Evolutionary conservation across 2,888 invertebrate genomes (phyloP).

Genomic region (Dendrolimus houi): DNA sequence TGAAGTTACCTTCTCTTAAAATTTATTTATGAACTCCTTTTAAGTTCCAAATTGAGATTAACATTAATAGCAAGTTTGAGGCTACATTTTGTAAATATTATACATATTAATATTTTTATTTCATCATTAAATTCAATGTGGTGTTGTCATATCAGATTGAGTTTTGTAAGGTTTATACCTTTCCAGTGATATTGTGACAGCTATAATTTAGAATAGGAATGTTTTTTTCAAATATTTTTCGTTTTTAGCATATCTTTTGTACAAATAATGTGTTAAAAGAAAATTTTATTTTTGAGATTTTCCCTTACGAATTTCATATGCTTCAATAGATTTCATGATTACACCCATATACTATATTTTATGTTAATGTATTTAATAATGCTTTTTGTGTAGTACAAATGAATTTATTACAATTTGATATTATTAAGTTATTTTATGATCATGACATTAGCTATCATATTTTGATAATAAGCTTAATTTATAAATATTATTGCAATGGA

Average conservation of each 20-base stretch:
- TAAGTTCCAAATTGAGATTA: not conserved
- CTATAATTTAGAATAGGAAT: slow-evolving; percentile 8
- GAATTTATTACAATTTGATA: slow-evolving; percentile 17
- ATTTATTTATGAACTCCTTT: not conserved
- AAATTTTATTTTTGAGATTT: not conserved
- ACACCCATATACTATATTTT: not conserved
- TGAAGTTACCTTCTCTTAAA: not conserved
- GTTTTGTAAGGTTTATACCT: slow-evolving; percentile 17
- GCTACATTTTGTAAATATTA: slow-evolving; percentile 21
- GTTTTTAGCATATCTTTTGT: slow-evolving; percentile 20
- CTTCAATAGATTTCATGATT: not conserved
- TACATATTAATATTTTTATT: not conserved
- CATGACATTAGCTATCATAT: not conserved
- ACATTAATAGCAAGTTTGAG: slow-evolving; percentile 7
- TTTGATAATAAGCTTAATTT: not conserved
- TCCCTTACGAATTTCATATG: not conserved
- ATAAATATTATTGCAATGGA: no score
- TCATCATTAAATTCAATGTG: not conserved
- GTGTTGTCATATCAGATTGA: not conserved
- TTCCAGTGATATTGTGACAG: slow-evolving; percentile 44
- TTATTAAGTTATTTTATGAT: not conserved
- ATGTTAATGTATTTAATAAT: not conserved
- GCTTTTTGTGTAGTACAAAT: slow-evolving; percentile 7
- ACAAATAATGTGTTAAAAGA: not conserved
- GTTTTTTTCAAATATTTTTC: slow-evolving; percentile 18